phyloP scores from a whole-genome alignment of 1,140 invertebrate species.

The Drosophila equinoxialis region DNA sequence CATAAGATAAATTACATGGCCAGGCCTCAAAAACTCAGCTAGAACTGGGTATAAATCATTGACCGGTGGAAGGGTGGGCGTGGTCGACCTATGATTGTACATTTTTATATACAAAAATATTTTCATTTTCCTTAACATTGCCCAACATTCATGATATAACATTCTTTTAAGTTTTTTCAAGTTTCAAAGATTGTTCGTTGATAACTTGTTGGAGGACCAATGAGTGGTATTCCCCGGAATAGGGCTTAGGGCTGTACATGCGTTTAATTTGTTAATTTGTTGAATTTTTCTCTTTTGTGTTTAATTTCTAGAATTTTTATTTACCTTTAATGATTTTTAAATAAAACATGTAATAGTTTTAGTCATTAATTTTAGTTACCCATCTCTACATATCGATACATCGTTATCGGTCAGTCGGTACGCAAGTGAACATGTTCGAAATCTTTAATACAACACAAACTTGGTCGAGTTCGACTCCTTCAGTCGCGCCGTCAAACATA shows the following conservation, averaged over 20 bases:
- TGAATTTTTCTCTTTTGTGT: no score
- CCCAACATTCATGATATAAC: neutral
- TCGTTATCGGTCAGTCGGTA: neutral
- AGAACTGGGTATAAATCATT: constrained; percentile 44
- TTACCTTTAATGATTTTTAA: no score
- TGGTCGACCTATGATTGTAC: constrained; percentile 7
- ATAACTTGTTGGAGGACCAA: no score
- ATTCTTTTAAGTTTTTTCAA: neutral
- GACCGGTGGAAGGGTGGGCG: constrained; percentile 25
- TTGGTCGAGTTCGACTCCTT: no score
- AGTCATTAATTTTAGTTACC: neutral
- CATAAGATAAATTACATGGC: constrained; percentile 65
- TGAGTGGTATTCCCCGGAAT: no score
- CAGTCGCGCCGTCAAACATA: no score
- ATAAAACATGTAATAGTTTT: no score
- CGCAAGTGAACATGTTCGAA: neutral
- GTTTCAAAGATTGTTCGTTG: neutral
- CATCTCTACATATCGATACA: neutral
- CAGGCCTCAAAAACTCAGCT: constrained; percentile 51
- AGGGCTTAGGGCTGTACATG: no score
- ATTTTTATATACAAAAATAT: constrained; percentile 17
- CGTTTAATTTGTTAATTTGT: no score
- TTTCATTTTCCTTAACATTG: neutral
- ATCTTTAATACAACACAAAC: neutral
- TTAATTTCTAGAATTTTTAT: no score